Base-by-base conservation (phyloP, 1,140 invertebrate species). In the Heliconius eleuchia region DNA sequence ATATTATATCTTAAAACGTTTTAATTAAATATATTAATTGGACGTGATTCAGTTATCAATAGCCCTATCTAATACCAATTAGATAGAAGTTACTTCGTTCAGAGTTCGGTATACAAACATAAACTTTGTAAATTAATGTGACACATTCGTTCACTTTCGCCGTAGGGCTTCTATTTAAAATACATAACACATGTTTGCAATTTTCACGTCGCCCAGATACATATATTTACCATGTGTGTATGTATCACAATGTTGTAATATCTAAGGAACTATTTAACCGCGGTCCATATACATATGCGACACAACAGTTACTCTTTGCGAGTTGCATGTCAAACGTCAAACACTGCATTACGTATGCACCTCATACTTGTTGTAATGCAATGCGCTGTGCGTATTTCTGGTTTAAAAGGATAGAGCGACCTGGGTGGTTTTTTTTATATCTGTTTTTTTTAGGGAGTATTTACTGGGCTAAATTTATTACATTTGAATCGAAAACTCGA, bases 301-400 rank as follows among this genome's bases (percentile, higher is more conserved):
- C 55, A 78, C 73, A 60, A 89, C 89, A 86, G 87, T 89, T 89
- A 91, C 79, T 85, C 87, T 86, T 88, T 88, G 87, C 86, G 87
- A 82, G 80, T 82, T 82, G 88, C 88, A 90, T 91, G 83, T 85
- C 85, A 90, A 90, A 71, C 55, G 46, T 77, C 55, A 76, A 77
- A 39, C 30, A 70, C 80, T 84, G 85, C 86, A 91, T 89, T 93
- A 87, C 73, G 88, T 92, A 92, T 92, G 87, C 90, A 80, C 57
- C 80, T 80, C 83, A 80, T 78, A 76, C 71, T 72, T 77, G 8
- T 77, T 39, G 73, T 76, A 72, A 72, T 39, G 83, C 85, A 85
- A 87, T 92, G 74, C 74, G 77, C 73, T 87, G 86, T 42, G 70
- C 76, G 86, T 87, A 87, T 83, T 82, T 82, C 79, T 77, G 82